A percentile compares a stretch with the other conserved stretches of the same genome.
Conservation (phyloP, 2,113 vertebrate genomes). For the Sylvietta virens region DNA sequence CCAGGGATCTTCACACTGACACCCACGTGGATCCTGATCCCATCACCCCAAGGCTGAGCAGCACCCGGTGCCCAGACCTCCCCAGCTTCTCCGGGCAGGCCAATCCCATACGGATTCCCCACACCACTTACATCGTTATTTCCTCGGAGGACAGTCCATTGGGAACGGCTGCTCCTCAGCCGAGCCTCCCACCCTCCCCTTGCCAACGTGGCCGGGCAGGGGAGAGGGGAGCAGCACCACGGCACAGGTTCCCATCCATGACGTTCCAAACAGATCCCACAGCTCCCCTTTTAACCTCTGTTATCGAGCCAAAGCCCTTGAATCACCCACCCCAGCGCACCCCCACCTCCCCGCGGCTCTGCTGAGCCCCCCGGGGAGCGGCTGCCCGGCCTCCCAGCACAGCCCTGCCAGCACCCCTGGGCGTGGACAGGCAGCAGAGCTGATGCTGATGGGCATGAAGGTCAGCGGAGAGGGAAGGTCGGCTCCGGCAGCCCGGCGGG, state of each 20-base stretch:
- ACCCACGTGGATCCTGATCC: background rate
- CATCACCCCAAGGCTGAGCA: background rate
- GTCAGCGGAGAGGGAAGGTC: background rate
- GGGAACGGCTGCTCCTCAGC: background rate
- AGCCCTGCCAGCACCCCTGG: background rate
- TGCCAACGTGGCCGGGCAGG: background rate
- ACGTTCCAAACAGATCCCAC: background rate
- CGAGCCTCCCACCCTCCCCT: background rate
- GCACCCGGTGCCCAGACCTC: background rate
- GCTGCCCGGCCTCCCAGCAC: background rate
- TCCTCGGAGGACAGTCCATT: accelerated
- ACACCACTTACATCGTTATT: background rate
- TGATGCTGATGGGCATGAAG: conserved; percentile 36
- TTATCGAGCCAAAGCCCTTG: background rate
- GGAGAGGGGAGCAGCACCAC: background rate
- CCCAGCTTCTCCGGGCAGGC: accelerated
- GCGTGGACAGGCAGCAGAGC: background rate
- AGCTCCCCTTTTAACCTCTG: conserved; percentile 8
- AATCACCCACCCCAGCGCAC: background rate
- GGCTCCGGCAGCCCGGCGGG: accelerated
- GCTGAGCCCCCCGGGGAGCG: background rate
- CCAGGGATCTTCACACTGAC: background rate
- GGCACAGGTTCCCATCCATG: background rate
- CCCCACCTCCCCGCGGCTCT: background rate
- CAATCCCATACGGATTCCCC: accelerated